Evolutionary conservation across 2,888 invertebrate species (phyloP).

Genomic region (Spodoptera littoralis): DNA sequence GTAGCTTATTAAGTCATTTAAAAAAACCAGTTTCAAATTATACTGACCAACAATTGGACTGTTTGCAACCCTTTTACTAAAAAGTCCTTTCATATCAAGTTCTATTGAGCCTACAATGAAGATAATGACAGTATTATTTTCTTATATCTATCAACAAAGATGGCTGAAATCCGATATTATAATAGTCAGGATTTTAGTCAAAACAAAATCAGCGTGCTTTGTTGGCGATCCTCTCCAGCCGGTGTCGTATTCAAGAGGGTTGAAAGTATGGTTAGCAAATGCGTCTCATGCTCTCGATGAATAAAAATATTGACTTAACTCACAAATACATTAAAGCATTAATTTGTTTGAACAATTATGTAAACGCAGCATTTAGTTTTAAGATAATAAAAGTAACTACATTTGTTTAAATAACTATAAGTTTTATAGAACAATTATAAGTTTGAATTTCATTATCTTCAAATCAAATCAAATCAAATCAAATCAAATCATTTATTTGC

Average conservation of each 20-base stretch:
- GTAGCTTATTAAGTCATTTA: neutral
- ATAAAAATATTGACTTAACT: slow-evolving; percentile 14
- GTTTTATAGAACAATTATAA: too few species aligned
- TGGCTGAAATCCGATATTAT: slow-evolving; percentile 80
- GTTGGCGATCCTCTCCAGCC: slow-evolving; percentile 83
- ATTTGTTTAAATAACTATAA: too few species aligned
- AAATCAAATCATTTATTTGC: too few species aligned
- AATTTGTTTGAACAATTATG: slow-evolving; percentile 5
- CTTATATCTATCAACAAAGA: slow-evolving; percentile 67
- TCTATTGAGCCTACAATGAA: slow-evolving; percentile 22
- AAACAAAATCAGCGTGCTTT: slow-evolving; percentile 86
- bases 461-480: too few species aligned
- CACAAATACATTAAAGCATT: neutral
- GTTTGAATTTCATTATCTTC: too few species aligned
- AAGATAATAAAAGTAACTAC: too few species aligned
- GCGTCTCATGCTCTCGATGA: slow-evolving; percentile 1
- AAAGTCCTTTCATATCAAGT: neutral
- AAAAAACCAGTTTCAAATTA: slow-evolving; percentile 14
- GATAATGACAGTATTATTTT: slow-evolving; percentile 37
- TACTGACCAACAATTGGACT: neutral
- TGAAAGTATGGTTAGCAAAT: slow-evolving; percentile 69
- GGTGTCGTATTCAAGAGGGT: slow-evolving; percentile 84
- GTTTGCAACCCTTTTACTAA: slow-evolving; percentile 7
- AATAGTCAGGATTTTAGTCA: slow-evolving; percentile 81
- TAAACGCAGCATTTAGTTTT: neutral